phyloP scores from a whole-genome alignment of 2,888 invertebrate species.

The Protophormia terraenovae region DNA sequence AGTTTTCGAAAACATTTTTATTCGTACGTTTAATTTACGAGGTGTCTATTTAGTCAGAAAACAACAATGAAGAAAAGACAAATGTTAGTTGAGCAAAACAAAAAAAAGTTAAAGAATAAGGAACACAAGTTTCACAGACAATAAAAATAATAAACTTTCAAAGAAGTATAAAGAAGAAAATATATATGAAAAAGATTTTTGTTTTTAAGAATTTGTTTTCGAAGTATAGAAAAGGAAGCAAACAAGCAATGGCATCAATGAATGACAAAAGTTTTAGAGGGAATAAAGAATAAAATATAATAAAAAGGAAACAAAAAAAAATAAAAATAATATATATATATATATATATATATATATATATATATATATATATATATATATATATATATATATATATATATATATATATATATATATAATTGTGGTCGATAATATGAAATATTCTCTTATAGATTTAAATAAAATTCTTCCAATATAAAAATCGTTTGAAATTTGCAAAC shows the following conservation, averaged over 20 bases:
- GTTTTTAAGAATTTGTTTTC: conserved; percentile 24
- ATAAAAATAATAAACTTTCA: conserved; percentile 7
- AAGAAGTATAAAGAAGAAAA: conserved; percentile 8
- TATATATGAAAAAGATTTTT: not conserved
- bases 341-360: too few species aligned
- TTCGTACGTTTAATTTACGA: conserved; percentile 30
- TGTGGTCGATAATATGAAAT: too few species aligned
- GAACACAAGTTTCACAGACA: not conserved
- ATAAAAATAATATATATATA: not conserved
- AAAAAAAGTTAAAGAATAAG: not conserved
- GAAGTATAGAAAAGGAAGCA: not conserved
- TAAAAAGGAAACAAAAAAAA: not conserved
- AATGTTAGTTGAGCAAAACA: not conserved
- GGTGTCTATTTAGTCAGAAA: conserved; percentile 8
- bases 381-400: too few species aligned
- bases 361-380: too few species aligned
- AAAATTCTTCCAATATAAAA: too few species aligned
- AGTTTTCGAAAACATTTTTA: too few species aligned
- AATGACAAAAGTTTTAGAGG: conserved; percentile 18
- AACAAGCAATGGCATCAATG: conserved; percentile 31
- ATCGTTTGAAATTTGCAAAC: too few species aligned
- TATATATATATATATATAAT: too few species aligned
- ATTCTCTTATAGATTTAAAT: too few species aligned
- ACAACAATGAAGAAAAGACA: not conserved
- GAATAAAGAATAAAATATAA: not conserved